Conservation (phyloP, 2,797 vertebrate species). For the Ambastaia sidthimunki region DNA sequence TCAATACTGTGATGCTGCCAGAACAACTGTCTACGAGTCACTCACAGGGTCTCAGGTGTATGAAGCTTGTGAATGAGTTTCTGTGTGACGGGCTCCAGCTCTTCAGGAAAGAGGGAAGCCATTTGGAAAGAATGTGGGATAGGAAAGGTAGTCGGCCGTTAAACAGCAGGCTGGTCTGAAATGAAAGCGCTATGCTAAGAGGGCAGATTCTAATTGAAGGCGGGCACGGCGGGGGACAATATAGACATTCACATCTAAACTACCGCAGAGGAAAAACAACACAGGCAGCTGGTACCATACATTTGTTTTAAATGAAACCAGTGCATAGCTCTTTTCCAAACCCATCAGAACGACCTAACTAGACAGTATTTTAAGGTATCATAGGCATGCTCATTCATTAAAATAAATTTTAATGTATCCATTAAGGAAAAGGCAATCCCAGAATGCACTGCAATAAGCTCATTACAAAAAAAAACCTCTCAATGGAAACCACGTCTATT, state of each 20-base stretch:
- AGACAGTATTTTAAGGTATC: background rate
- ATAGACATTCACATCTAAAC: slow-evolving; percentile 42
- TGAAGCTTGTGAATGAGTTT: slow-evolving; percentile 31
- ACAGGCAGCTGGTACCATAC: slow-evolving; percentile 32
- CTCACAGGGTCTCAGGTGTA: slow-evolving; percentile 32
- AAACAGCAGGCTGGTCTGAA: slow-evolving; percentile 76
- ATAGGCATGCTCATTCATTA: background rate
- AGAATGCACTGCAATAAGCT: background rate
- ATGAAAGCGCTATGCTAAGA: slow-evolving; percentile 75
- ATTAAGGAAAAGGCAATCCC: background rate
- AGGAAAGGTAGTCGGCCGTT: slow-evolving; percentile 69
- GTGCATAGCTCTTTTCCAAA: slow-evolving; percentile 36
- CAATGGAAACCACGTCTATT: too few relatives aligned
- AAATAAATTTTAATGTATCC: background rate
- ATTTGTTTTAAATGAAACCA: slow-evolving; percentile 15
- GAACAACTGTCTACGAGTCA: background rate
- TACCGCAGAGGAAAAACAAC: slow-evolving; percentile 47
- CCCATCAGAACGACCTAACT: background rate
- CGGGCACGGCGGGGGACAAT: slow-evolving; percentile 67
- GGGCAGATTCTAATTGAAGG: slow-evolving; percentile 77
- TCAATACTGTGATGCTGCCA: background rate
- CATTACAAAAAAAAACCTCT: too few relatives aligned
- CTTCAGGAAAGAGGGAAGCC: slow-evolving; percentile 61
- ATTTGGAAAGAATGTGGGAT: slow-evolving; percentile 83
- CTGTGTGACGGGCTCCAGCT: slow-evolving; percentile 62